A percentile compares a stretch with the other conserved stretches of the same genome.
These are phyloP conservation scores for Takifugu rubripes DNA, from an alignment of 2,797 vertebrate genomes.

Conservation along the genomic window DNA sequence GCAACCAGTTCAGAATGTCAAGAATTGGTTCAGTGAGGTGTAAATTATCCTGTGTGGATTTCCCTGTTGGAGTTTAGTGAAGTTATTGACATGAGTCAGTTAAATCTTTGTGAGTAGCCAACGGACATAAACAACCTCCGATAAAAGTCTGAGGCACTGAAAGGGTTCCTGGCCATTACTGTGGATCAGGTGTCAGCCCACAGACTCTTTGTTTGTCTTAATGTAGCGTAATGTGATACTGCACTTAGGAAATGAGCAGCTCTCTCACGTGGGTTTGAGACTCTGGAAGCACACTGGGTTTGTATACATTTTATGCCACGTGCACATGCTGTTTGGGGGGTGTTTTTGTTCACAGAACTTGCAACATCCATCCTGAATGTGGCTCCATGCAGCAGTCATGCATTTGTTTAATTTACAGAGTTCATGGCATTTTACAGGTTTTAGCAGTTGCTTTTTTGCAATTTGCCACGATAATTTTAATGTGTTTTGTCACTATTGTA, in stretches of 20 bases:
- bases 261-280: not conserved
- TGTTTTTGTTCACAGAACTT: not conserved
- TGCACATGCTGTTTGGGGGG: not conserved
- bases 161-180: not conserved
- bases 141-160: no score
- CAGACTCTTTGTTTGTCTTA: constrained; percentile 7
- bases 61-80: no score
- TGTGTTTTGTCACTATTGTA: not conserved
- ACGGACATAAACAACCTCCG: no score
- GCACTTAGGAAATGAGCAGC: constrained; percentile 7
- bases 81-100: not conserved
- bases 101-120: no score
- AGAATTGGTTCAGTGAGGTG: constrained; percentile 21
- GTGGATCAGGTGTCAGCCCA: constrained; percentile 12
- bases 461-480: not conserved
- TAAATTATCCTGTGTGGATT: constrained; percentile 41
- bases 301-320: not conserved
- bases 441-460: not conserved
- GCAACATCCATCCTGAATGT: not conserved
- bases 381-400: not conserved
- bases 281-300: not conserved
- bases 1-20: constrained; percentile 40
- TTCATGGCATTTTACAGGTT: not conserved
- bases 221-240: constrained; percentile 8
- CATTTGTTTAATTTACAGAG: not conserved